phyloP scores from a whole-genome alignment of 2,888 invertebrate genomes.

The Nycteola revayana region DNA sequence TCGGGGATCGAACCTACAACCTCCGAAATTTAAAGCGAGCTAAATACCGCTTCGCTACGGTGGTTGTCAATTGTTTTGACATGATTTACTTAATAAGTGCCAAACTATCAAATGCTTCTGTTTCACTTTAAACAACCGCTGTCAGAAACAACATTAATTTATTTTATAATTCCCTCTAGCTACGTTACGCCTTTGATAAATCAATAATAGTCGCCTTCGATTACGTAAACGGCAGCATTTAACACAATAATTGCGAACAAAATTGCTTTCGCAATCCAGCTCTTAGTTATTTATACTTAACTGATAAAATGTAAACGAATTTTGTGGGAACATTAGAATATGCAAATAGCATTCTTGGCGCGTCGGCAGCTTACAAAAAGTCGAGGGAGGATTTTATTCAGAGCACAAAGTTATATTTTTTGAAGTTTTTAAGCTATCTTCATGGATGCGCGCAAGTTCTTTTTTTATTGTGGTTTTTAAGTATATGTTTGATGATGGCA shows the following conservation, averaged over 20 bases:
- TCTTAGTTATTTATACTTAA: slow-evolving; percentile 13
- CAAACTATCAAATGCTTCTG: no score
- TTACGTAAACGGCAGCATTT: slow-evolving; percentile 24
- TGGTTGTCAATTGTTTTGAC: no score
- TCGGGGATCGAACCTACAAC: no score
- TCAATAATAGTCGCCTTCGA: slow-evolving; percentile 24
- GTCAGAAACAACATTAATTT: slow-evolving; percentile 16
- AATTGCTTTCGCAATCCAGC: slow-evolving; percentile 12
- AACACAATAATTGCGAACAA: slow-evolving; percentile 22
- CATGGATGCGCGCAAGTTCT: slow-evolving; percentile 6
- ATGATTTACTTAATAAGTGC: no score
- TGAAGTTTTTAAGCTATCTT: slow-evolving; percentile 1
- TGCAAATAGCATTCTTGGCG: slow-evolving; percentile 17
- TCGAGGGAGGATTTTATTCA: no score
- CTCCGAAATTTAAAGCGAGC: no score
- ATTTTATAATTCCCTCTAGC: slow-evolving; percentile 13
- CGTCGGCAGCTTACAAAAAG: neutral
- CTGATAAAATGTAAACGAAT: slow-evolving; percentile 11
- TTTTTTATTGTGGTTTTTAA: no score
- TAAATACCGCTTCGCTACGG: no score
- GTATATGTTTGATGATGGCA: no score
- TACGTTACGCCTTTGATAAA: slow-evolving; percentile 12
- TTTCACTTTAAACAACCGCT: slow-evolving; percentile 5
- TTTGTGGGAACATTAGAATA: slow-evolving; percentile 14
- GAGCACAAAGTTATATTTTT: slow-evolving; percentile 1